Evolutionary conservation across 2,797 vertebrate genomes (phyloP), one percentile per base, ranked within the genome.

Genomic region (Pogoniulus pusillus): DNA sequence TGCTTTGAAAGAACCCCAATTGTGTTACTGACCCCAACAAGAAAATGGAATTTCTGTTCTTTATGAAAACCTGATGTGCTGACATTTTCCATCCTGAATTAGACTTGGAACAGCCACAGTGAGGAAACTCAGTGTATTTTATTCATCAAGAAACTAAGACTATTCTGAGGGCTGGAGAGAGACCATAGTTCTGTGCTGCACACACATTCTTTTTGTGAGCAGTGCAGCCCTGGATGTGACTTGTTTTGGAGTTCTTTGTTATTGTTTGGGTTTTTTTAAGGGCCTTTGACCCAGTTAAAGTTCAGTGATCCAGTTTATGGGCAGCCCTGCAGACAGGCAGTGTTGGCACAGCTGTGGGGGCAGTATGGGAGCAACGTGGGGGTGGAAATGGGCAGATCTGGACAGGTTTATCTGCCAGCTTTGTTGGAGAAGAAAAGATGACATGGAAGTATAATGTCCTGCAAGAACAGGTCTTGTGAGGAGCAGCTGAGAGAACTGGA

Each of bases 41-140:
- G 68, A 84, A 90, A 94, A 70, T 64, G 35, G 58, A 74, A 65
- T 91, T 94, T 87, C 49, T 85, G 2, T 60, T 87, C 17, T 34
- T 58, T 72, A 74, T 82, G 57, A 72, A 85, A 87, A 80, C 29
- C 23, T 19, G 6, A 62, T 77, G 27, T 75, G 72, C 58, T 92
- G 51, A 72, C 2, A 10, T 87, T 91, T 93, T 82, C 64, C 51
- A 34, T 47, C 41, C 60, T 64, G 34, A 74, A 32, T 57, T 66
- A 85, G 80, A 81, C 89, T 75, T 72, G 66, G 53, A 93, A 51
- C 26, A 71, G 41, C 6, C 5, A 0, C 45, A 49, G 53, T 58
- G 43, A 86, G 37, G 69, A 88, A 88, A 71, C 16, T 59, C 13
- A 8, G 27, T 45, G 57, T 70, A 87, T 88, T 93, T 87, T 45